Conservation (phyloP, 2,797 vertebrate genomes). For the Arrhamphus sclerolepis region DNA sequence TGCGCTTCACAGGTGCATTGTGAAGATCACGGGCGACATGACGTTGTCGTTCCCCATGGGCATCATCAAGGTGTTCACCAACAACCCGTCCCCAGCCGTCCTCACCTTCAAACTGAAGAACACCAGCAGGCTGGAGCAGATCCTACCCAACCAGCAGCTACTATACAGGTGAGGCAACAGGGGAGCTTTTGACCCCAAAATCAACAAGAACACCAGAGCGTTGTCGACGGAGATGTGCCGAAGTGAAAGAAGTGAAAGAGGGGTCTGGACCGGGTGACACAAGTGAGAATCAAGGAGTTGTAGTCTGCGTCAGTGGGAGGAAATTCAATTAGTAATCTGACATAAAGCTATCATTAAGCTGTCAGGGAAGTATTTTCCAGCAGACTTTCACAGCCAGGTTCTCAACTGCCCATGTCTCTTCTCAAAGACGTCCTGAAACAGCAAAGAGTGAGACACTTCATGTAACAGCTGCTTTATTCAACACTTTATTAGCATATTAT, state of each 20-base stretch:
- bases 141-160: constrained; percentile 95
- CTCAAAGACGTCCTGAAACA: constrained; percentile 47
- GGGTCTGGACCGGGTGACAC: constrained; percentile 17
- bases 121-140: constrained; percentile 91
- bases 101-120: constrained; percentile 95
- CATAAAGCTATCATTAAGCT: constrained; percentile 73
- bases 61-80: constrained; percentile 97
- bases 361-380: constrained; percentile 74
- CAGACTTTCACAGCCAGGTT: constrained; percentile 59
- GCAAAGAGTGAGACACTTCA: constrained; percentile 37
- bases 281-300: constrained; percentile 47
- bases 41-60: constrained; percentile 96
- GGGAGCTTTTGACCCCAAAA: neutral
- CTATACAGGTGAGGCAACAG: constrained; percentile 86
- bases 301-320: constrained; percentile 65
- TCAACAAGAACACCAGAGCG: neutral
- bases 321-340: constrained; percentile 74
- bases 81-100: constrained; percentile 91
- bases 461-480: constrained; percentile 40
- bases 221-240: constrained; percentile 13
- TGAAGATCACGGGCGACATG: constrained; percentile 98
- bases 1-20: constrained; percentile 88
- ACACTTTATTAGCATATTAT: constrained; percentile 5
- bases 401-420: constrained; percentile 58
- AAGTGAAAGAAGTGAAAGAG: constrained; percentile 22